Percentiles rank a stretch among this genome's conserved stretches.
phyloP scores from a whole-genome alignment of 2,888 invertebrate genomes.

The Graphium colonna region DNA sequence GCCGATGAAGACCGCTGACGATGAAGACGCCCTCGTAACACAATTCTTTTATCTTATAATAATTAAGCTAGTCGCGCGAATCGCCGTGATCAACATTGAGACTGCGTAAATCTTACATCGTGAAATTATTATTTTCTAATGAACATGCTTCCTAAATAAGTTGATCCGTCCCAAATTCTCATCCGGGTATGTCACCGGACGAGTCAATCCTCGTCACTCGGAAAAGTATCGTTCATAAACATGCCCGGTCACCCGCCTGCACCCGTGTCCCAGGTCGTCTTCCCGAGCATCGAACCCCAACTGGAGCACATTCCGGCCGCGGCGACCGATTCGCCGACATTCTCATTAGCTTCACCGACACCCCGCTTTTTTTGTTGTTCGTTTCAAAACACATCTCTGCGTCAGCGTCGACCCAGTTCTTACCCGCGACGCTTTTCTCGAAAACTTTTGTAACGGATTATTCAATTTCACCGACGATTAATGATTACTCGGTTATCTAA shows the following conservation, averaged over 20 bases:
- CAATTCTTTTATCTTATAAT: too few relatives aligned
- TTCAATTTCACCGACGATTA: constrained; percentile 55
- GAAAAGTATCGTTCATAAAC: neutral
- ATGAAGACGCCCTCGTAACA: too few relatives aligned
- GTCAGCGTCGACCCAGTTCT: constrained; percentile 46
- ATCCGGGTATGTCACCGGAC: neutral
- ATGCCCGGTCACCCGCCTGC: constrained; percentile 4
- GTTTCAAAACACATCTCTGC: constrained; percentile 52
- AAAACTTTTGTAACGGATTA: constrained; percentile 50
- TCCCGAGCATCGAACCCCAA: constrained; percentile 48
- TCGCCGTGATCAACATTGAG: neutral
- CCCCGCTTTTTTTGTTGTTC: constrained; percentile 37
- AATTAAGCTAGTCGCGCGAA: too few relatives aligned
- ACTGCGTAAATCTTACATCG: neutral
- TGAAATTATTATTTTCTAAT: constrained; percentile 5
- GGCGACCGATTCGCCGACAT: constrained; percentile 45
- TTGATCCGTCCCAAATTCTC: constrained; percentile 6
- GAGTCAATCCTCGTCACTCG: constrained; percentile 8
- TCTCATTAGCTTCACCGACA: constrained; percentile 48
- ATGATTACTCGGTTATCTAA: constrained; percentile 49
- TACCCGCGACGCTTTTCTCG: constrained; percentile 38
- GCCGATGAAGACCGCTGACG: too few relatives aligned
- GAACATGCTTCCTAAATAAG: constrained; percentile 3
- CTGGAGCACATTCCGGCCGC: constrained; percentile 58
- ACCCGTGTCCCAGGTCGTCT: constrained; percentile 25